These are phyloP conservation scores for Ectemnius cavifrons DNA, from an alignment of 2,888 invertebrate genomes.

Conservation along the genomic window DNA sequence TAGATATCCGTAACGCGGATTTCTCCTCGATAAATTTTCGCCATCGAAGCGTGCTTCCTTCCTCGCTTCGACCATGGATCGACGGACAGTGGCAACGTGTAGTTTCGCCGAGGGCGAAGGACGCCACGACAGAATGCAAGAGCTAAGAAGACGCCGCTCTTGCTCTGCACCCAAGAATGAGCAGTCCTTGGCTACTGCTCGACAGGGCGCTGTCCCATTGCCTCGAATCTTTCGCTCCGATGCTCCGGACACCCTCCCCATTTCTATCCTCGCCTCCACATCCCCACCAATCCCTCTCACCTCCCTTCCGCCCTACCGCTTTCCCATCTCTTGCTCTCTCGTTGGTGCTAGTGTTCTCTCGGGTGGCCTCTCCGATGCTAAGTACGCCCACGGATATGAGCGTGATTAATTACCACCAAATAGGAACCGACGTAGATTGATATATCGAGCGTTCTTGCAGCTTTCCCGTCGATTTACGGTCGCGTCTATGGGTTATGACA, in stretches of 20 bases:
- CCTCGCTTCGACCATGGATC: slow-evolving; percentile 27
- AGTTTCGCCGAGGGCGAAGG: not conserved
- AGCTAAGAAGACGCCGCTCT: not conserved
- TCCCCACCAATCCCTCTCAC: not conserved
- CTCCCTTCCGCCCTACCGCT: too few relatives aligned
- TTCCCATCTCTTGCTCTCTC: too few relatives aligned
- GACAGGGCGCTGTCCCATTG: not conserved
- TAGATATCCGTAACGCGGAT: slow-evolving; percentile 31
- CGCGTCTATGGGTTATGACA: slow-evolving; percentile 69
- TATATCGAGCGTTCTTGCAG: slow-evolving; percentile 73
- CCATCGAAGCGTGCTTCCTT: slow-evolving; percentile 39
- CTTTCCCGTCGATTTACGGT: slow-evolving; percentile 70
- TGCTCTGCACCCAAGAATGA: not conserved
- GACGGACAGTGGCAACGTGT: slow-evolving; percentile 18
- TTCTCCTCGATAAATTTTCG: slow-evolving; percentile 50
- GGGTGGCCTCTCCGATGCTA: slow-evolving; percentile 59
- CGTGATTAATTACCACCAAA: slow-evolving; percentile 76
- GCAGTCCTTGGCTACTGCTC: too few relatives aligned
- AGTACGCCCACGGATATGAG: slow-evolving; percentile 66
- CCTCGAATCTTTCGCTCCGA: not conserved
- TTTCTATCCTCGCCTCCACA: slow-evolving; percentile 22
- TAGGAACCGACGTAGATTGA: slow-evolving; percentile 74
- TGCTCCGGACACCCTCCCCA: not conserved
- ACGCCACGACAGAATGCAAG: not conserved
- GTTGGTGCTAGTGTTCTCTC: slow-evolving; percentile 18